These are phyloP conservation scores for Eristalis intricaria DNA, from an alignment of 2,888 invertebrate genomes.

Conservation along the genomic window DNA sequence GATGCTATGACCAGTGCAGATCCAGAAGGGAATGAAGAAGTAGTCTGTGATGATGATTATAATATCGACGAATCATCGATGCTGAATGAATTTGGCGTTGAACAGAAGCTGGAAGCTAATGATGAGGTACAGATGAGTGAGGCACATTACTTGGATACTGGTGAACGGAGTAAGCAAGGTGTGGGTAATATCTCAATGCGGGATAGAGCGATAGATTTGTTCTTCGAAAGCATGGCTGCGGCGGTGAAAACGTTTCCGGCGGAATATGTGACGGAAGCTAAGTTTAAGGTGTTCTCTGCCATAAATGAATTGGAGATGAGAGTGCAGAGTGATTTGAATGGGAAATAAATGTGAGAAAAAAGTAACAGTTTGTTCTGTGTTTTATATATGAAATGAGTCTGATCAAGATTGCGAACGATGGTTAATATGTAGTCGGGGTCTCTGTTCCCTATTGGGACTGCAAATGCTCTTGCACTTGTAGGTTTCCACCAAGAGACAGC, in stretches of 20 bases:
- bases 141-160: background rate
- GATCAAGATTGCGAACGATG: too few species aligned
- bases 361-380: background rate
- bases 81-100: background rate
- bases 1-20: conserved; percentile 1
- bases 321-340: conserved; percentile 25
- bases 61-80: conserved; percentile 29
- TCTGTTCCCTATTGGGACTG: too few species aligned
- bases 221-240: conserved; percentile 71
- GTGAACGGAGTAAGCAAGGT: background rate
- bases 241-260: conserved; percentile 70
- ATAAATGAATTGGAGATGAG: conserved; percentile 64
- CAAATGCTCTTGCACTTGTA: too few species aligned
- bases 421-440: too few species aligned
- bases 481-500: too few species aligned
- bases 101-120: conserved; percentile 35
- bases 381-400: too few species aligned
- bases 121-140: conserved; percentile 37
- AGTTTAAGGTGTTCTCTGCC: conserved; percentile 63
- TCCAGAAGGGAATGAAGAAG: conserved; percentile 12
- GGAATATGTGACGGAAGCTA: conserved; percentile 59
- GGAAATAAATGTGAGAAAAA: conserved; percentile 19
- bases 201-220: conserved; percentile 66
- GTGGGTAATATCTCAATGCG: conserved; percentile 19
- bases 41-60: conserved; percentile 19